Evolutionary conservation across 1,140 invertebrate genomes (phyloP), one percentile per base, ranked within the genome.

Genomic region (Camponotus pennsylvanicus): DNA sequence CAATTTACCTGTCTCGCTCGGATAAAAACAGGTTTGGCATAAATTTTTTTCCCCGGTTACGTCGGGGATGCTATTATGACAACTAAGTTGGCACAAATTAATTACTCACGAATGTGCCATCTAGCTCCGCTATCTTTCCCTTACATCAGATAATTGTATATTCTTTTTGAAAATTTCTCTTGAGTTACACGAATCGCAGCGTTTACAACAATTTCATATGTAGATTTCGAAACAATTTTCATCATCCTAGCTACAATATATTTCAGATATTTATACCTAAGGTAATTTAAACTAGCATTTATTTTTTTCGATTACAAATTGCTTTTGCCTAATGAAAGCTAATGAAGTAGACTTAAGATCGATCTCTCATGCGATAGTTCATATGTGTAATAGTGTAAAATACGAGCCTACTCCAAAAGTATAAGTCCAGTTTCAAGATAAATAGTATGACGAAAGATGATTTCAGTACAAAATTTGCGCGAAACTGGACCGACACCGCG

Each of bases 1-100:
- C 92, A 93, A 93, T 94, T 93, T 94, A 93, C 91, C 88, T 92
- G 93, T 93, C 92, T 89, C 90, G 67, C 49, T 45, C 84, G 64
- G 85, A 88, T 86, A 73, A 90, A 84, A 93, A 93, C 92, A 91
- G 92, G 93, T 93, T 93, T 85, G 71, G 71, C 90, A 93, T 94
- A 93, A 93, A 93, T 94, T 93, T 85, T 93, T 85, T 69, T 76
- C 37, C 78, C 64, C 90, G 89, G 89, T 93, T 91, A 90, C 82
- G 59, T 49, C 85, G 55, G 78, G 67, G 70, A 86, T 86, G 82
- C 90, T 92, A 92, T 92, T 92, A 92, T 92, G 91, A 92, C 92
- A 91, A 92, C 91, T 83, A 45, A 88, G 78, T 90, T 79, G 87
- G 82, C 87, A 84, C 89, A 89, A 92, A 92, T 92, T 90, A 92